Percentiles rank a stretch among this genome's conserved stretches.
phyloP scores from a whole-genome alignment of 2,113 vertebrate species.

The Variabilichromis moorii region DNA sequence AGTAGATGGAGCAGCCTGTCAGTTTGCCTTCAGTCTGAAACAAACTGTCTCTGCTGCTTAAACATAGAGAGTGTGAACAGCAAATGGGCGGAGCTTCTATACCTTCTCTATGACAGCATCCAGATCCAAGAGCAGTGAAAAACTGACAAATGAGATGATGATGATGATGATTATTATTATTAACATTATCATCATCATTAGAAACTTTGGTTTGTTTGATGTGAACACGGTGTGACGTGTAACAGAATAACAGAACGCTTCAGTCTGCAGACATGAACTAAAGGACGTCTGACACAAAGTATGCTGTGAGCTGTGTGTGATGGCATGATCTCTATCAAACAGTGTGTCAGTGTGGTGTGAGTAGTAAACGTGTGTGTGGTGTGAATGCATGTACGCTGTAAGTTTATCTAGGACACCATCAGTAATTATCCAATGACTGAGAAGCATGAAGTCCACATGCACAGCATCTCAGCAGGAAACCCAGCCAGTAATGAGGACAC shows the following conservation, averaged over 20 bases:
- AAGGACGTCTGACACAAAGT: background rate
- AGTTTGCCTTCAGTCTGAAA: background rate
- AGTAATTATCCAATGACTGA: background rate
- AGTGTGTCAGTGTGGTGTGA: background rate
- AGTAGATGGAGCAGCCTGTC: background rate
- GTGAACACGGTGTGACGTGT: background rate
- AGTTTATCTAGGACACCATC: constrained; percentile 26
- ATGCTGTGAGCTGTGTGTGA: background rate
- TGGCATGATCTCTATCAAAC: background rate
- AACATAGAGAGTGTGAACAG: background rate
- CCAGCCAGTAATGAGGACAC: background rate
- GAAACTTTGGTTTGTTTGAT: background rate
- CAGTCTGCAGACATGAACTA: background rate
- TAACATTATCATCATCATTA: background rate
- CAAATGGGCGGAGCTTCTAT: background rate
- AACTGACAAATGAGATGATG: background rate
- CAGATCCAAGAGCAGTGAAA: background rate
- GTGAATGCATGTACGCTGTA: background rate
- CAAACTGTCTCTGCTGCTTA: background rate
- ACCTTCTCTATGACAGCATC: background rate
- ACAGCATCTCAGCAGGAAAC: background rate
- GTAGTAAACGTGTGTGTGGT: background rate
- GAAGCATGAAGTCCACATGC: background rate
- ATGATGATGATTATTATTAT: rapidly evolving
- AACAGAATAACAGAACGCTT: background rate